These are phyloP conservation scores for Ctenosaura bakeri DNA, from an alignment of 2,797 vertebrate species.

Conservation along the genomic window DNA sequence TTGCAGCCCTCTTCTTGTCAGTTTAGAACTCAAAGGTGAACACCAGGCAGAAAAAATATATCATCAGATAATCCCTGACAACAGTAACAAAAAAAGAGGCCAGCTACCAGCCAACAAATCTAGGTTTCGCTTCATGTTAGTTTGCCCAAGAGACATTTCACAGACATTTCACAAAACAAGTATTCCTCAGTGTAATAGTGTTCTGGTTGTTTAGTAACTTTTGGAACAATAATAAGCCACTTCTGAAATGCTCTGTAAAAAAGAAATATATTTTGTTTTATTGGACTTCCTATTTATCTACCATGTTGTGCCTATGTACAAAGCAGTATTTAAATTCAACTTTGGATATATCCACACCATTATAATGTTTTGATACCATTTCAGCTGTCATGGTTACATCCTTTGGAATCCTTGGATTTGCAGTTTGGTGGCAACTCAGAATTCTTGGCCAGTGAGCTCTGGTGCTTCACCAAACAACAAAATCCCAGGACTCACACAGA, in stretches of 20 bases:
- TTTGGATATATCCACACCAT: no score
- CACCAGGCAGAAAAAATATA: constrained; percentile 21
- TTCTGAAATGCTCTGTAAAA: not conserved
- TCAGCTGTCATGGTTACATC: no score
- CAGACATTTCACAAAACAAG: not conserved
- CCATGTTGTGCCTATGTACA: no score
- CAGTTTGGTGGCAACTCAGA: no score
- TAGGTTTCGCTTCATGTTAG: not conserved
- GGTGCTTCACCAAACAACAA: no score
- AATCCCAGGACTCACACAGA: no score
- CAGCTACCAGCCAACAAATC: not conserved
- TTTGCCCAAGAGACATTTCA: not conserved
- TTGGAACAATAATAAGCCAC: not conserved
- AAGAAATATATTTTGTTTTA: not conserved
- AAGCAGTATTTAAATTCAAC: not conserved
- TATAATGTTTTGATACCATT: no score
- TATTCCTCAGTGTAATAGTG: not conserved
- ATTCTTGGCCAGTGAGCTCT: no score
- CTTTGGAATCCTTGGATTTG: no score
- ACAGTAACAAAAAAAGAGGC: not conserved
- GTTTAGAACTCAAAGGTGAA: constrained; percentile 21
- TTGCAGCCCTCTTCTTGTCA: not conserved
- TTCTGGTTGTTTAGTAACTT: not conserved
- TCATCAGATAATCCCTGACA: no score
- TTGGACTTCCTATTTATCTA: not conserved